Base-by-base conservation (phyloP, 2,888 invertebrate species). In the Apodemia duryi region DNA sequence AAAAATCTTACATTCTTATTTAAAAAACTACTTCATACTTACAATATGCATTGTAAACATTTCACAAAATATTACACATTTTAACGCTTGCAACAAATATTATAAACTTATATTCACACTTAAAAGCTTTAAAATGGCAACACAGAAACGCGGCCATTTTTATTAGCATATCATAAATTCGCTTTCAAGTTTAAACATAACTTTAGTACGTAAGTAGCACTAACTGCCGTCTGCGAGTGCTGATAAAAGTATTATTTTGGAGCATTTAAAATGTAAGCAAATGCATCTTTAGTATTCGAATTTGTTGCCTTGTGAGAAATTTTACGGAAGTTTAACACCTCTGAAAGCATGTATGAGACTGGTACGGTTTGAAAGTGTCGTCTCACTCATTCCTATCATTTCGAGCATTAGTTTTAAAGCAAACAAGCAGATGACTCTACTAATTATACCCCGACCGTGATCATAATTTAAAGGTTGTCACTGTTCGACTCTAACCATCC, bases 161-260 rank as follows among this genome's bases (percentile, higher is more conserved):
- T 66, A 66, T 66, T 66, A 63, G 61, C 63, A 66, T 61, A 66
- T 66, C 66, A 67, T 71, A 71, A 71, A 71, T 68, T 69, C 65
- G 61, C 69, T 66, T 67, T 67, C 68, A 69, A 68, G 69, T 70
- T 67, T 66, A 66, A 68, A 69, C 68, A 71, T 65, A 70, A 72
- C 72, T 69, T 67, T 63, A 66, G 64, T 69, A 73, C 74, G 65
- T 70, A 73, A 73, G 72, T 70, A 69, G 66, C 65, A 63, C 68
- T 75, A 76, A 80, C 73, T 76, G 74, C 74, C 73, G 77, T 74
- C 82, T 82, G 82, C 74, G 70, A 65, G 60, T 69, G 61, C 69
- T 74, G 82, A 82, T 82, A 82, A 82, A 82, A 81, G 80, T 81
- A 77, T 80, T 80, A 80, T 71, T 70, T 72, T 68, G 70, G 68